Percentiles rank a stretch among this genome's conserved stretches.
Evolutionary conservation across 2,113 vertebrate genomes (phyloP).

Genomic region (Nothobranchius furzeri): DNA sequence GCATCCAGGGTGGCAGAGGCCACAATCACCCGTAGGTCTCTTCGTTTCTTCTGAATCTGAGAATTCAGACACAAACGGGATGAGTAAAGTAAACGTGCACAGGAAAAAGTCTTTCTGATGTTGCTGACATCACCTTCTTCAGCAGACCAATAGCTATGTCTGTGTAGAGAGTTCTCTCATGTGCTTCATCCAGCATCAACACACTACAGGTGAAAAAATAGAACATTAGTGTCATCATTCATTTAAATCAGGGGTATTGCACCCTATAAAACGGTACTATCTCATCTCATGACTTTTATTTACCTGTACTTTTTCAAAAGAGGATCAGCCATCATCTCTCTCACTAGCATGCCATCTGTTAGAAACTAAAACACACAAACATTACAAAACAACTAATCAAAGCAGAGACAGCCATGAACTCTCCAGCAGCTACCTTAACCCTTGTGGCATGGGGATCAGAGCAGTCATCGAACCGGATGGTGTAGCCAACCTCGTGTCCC

Average conservation of each 20-base stretch:
- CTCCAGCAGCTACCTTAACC: conserved; percentile 85
- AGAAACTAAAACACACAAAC: conserved; percentile 84
- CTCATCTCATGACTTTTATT: background rate
- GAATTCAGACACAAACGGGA: background rate
- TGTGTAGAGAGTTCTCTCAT: conserved; percentile 95
- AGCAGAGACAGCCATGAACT: no score
- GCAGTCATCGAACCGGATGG: conserved; percentile 97
- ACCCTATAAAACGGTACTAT: no score
- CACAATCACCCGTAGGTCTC: conserved; percentile 92
- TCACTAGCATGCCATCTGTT: conserved; percentile 97
- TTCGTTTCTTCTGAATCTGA: conserved; percentile 95
- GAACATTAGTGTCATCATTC: background rate
- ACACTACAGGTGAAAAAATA: conserved; percentile 77
- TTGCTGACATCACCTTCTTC: conserved; percentile 86
- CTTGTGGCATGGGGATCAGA: conserved; percentile 89
- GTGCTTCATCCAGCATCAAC: conserved; percentile 95
- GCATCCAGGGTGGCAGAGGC: conserved; percentile 98
- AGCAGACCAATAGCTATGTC: conserved; percentile 97
- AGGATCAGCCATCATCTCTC: conserved; percentile 99
- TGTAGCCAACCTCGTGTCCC: conserved; percentile 97
- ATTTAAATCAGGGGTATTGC: no score
- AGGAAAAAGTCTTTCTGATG: background rate
- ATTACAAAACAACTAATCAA: background rate
- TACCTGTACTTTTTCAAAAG: conserved; percentile 97
- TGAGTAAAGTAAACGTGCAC: no score